A percentile compares a stretch with the other conserved stretches of the same genome.
These are phyloP conservation scores for Poeciliopsis retropinna DNA, from an alignment of 2,113 vertebrate genomes.

Conservation along the genomic window DNA sequence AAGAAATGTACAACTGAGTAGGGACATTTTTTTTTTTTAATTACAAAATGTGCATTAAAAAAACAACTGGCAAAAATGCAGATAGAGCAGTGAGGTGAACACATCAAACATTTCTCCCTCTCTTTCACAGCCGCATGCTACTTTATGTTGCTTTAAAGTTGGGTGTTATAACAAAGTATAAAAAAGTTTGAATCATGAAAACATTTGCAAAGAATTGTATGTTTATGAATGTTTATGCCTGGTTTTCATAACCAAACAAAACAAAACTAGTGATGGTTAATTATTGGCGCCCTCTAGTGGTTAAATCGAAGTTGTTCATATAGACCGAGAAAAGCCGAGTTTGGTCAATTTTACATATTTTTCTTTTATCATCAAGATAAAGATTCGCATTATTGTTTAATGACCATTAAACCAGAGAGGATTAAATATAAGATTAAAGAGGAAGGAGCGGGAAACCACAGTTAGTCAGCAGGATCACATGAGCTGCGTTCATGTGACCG, in stretches of 20 bases:
- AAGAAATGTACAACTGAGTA: too few relatives aligned
- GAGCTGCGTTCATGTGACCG: slow-evolving; percentile 57
- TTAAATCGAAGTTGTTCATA: neutral
- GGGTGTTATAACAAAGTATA: neutral
- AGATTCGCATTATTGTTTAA: neutral
- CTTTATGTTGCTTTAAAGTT: neutral
- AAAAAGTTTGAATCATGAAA: neutral
- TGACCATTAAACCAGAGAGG: neutral
- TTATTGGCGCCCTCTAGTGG: neutral
- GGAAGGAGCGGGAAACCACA: neutral
- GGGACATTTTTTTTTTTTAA: too few relatives aligned
- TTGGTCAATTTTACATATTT: neutral
- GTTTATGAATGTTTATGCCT: too few relatives aligned
- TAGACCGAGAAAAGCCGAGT: neutral
- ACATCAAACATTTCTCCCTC: too few relatives aligned
- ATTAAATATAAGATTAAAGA: neutral
- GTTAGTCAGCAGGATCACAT: slow-evolving; percentile 41
- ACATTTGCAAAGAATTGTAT: too few relatives aligned
- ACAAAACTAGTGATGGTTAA: neutral
- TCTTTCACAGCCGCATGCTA: too few relatives aligned
- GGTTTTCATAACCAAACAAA: neutral
- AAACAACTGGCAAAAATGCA: too few relatives aligned
- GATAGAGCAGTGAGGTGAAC: too few relatives aligned
- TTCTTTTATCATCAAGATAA: neutral
- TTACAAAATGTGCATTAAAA: too few relatives aligned